phyloP scores from a whole-genome alignment of 2,113 vertebrate species.

The Periophthalmodon schlosseri region DNA sequence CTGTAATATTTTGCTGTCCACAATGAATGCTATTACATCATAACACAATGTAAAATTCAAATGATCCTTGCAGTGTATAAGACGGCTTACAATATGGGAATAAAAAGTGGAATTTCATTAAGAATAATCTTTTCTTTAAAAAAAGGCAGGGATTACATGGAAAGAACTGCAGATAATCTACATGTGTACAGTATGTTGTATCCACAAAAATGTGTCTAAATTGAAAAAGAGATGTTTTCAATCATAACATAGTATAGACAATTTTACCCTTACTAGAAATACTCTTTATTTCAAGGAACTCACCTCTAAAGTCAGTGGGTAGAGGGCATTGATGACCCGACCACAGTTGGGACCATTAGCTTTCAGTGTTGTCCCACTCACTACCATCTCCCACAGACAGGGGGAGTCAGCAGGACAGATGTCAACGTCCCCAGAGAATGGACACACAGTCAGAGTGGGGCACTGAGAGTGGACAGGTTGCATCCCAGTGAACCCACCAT shows the following conservation, averaged over 20 bases:
- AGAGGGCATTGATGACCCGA: slow-evolving; percentile 81
- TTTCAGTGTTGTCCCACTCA: slow-evolving; percentile 79
- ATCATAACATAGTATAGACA: neutral
- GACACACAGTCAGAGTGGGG: slow-evolving; percentile 83
- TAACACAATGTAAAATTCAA: too few relatives aligned
- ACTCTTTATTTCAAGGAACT: slow-evolving; percentile 30
- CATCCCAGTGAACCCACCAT: slow-evolving; percentile 85
- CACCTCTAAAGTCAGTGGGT: slow-evolving; percentile 80
- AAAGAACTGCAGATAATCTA: too few relatives aligned
- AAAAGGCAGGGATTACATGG: too few relatives aligned
- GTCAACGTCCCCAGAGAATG: slow-evolving; percentile 87
- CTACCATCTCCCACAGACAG: slow-evolving; percentile 77
- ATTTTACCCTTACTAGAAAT: neutral
- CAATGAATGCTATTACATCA: too few relatives aligned
- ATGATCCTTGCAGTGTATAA: too few relatives aligned
- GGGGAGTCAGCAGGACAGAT: slow-evolving; percentile 82
- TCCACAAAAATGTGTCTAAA: neutral
- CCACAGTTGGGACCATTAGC: slow-evolving; percentile 81
- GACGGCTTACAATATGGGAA: too few relatives aligned
- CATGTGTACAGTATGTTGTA: too few relatives aligned
- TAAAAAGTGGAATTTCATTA: too few relatives aligned
- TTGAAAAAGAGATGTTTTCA: neutral
- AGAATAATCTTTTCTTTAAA: too few relatives aligned
- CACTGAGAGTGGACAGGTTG: slow-evolving; percentile 77
- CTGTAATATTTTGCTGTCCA: too few relatives aligned